These are phyloP conservation scores for Galeruca laticollis DNA, from an alignment of 2,888 invertebrate genomes.

Conservation along the genomic window DNA sequence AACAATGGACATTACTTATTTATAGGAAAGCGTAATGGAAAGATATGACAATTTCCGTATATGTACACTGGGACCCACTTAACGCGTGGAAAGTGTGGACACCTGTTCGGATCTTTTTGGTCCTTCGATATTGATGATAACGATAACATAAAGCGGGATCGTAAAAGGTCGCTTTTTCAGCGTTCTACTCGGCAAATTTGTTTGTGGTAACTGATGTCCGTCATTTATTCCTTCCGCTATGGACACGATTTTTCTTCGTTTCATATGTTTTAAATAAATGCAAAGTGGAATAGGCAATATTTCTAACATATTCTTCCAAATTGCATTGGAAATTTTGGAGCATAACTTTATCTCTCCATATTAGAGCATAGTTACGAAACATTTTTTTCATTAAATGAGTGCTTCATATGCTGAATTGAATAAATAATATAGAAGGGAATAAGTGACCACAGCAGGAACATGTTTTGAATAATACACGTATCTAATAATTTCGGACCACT, in stretches of 20 bases:
- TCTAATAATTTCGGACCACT: no score
- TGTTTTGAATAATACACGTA: no score
- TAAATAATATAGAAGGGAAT: no score
- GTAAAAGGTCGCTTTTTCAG: conserved; percentile 10
- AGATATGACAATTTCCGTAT: conserved; percentile 6
- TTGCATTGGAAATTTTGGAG: no score
- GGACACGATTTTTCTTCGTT: background rate
- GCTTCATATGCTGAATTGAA: no score
- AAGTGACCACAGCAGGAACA: no score
- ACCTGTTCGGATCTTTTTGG: conserved; percentile 17
- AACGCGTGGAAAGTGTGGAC: background rate
- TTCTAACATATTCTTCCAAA: no score
- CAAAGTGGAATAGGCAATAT: no score
- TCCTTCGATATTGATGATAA: conserved; percentile 15
- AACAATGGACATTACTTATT: conserved; percentile 9
- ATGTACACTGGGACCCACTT: conserved; percentile 4
- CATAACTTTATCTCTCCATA: no score
- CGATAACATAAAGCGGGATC: background rate
- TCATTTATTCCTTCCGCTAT: conserved; percentile 1
- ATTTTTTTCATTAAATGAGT: no score
- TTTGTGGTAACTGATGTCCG: conserved; percentile 2
- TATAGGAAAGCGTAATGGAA: background rate
- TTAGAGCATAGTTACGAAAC: no score
- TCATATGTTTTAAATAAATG: background rate
- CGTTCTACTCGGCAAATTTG: conserved; percentile 7